phyloP scores from a whole-genome alignment of 2,113 vertebrate species.

The Nettapus auritus region DNA sequence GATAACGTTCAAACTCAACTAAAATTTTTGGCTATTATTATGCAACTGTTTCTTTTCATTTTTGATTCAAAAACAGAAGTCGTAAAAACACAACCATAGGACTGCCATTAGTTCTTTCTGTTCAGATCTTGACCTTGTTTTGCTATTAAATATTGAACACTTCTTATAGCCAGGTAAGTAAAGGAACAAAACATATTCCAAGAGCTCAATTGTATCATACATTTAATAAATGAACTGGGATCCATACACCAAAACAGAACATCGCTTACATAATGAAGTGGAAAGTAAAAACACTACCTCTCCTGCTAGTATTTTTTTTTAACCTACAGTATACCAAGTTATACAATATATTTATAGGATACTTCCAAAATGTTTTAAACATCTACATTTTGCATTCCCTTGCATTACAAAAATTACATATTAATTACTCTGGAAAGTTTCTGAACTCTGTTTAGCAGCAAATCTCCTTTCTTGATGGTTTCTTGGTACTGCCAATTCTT shows the following conservation, averaged over 20 bases:
- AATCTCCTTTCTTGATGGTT: constrained; percentile 98
- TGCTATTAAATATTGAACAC: background rate
- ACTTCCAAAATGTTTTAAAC: constrained; percentile 79
- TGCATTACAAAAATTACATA: constrained; percentile 83
- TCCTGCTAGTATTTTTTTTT: constrained; percentile 17
- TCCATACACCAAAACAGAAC: constrained; percentile 45
- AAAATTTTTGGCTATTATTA: background rate
- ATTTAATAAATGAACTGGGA: constrained; percentile 57
- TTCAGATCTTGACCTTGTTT: background rate
- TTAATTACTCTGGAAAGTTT: constrained; percentile 98
- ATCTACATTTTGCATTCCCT: constrained; percentile 59
- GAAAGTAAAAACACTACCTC: constrained; percentile 71
- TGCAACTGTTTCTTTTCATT: background rate
- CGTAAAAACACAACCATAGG: background rate
- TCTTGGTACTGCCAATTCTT: constrained; percentile 99
- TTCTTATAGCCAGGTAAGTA: background rate
- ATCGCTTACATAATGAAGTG: constrained; percentile 65
- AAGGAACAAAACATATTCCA: background rate
- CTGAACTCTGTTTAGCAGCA: constrained; percentile 97
- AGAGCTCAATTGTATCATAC: constrained; percentile 25
- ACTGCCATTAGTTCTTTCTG: background rate
- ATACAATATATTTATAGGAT: constrained; percentile 68
- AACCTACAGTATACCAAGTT: constrained; percentile 63
- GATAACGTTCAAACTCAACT: background rate
- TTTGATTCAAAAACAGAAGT: background rate